phyloP scores from a whole-genome alignment of 2,797 vertebrate species.

The Amphiprion clarkii region DNA sequence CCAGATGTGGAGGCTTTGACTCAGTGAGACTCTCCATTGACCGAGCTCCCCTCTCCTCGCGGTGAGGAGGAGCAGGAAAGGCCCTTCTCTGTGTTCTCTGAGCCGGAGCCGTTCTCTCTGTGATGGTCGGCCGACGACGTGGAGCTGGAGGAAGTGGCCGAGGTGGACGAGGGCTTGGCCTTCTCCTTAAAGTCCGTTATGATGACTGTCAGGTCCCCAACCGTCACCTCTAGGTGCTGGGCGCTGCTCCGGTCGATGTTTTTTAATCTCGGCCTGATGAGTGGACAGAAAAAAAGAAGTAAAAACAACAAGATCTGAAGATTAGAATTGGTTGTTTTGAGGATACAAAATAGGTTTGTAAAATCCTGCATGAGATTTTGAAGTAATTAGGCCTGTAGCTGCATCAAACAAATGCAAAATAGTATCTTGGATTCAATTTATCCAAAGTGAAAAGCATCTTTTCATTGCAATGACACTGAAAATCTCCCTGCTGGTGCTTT shows the following conservation, averaged over 20 bases:
- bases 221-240: constrained; percentile 99
- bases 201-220: constrained; percentile 99
- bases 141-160: constrained; percentile 86
- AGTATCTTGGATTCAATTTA: not conserved
- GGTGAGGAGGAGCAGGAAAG: constrained; percentile 96
- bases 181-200: constrained; percentile 99
- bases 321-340: not conserved
- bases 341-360: too few relatives aligned
- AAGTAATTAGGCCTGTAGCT: not conserved
- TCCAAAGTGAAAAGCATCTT: constrained; percentile 1
- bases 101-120: constrained; percentile 98
- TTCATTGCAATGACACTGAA: not conserved
- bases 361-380: not conserved
- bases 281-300: not conserved
- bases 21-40: constrained; percentile 98
- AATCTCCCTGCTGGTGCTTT: not conserved
- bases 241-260: constrained; percentile 99
- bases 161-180: constrained; percentile 92
- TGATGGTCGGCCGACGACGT: constrained; percentile 89
- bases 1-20: constrained; percentile 25
- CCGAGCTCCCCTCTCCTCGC: constrained; percentile 92
- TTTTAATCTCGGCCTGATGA: constrained; percentile 96
- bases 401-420: not conserved
- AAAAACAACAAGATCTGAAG: not conserved
- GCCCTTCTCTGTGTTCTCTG: constrained; percentile 95